Evolutionary conservation across 2,797 vertebrate species (phyloP).

Genomic region (Spea hammondii): DNA sequence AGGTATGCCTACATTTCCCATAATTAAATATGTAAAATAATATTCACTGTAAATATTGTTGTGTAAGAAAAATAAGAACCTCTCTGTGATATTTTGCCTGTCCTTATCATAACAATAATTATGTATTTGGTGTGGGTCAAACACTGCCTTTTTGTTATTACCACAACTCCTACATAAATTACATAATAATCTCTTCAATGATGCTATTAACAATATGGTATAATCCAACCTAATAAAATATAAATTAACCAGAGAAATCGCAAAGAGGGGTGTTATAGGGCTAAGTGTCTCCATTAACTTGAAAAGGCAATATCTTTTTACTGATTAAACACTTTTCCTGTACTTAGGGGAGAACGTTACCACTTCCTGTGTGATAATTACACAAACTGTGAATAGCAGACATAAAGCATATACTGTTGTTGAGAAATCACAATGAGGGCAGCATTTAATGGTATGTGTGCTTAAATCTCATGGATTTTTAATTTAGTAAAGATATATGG

Average conservation of each 20-base stretch:
- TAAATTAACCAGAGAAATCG: conserved; percentile 5
- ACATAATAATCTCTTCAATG: conserved; percentile 2
- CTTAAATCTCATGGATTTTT: too few relatives aligned
- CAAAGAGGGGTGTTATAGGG: background rate
- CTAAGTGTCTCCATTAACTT: background rate
- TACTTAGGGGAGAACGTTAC: too few relatives aligned
- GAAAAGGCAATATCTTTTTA: conserved; percentile 21
- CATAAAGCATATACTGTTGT: too few relatives aligned
- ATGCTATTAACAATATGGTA: background rate
- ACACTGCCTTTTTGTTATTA: background rate
- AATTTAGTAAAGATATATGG: too few relatives aligned
- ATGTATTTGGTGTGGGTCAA: background rate
- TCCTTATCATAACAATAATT: conserved; percentile 27
- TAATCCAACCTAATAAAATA: conserved; percentile 16
- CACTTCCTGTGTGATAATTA: background rate
- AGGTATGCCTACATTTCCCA: too few relatives aligned
- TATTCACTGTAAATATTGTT: too few relatives aligned
- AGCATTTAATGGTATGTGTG: too few relatives aligned
- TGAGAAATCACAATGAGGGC: too few relatives aligned
- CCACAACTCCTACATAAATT: background rate
- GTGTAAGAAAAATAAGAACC: too few relatives aligned
- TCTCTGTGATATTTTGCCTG: conserved; percentile 7
- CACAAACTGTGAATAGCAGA: background rate
- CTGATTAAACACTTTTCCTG: background rate
- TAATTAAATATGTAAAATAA: too few relatives aligned